phyloP scores from a whole-genome alignment of 2,797 vertebrate species.

The Semotilus atromaculatus region DNA sequence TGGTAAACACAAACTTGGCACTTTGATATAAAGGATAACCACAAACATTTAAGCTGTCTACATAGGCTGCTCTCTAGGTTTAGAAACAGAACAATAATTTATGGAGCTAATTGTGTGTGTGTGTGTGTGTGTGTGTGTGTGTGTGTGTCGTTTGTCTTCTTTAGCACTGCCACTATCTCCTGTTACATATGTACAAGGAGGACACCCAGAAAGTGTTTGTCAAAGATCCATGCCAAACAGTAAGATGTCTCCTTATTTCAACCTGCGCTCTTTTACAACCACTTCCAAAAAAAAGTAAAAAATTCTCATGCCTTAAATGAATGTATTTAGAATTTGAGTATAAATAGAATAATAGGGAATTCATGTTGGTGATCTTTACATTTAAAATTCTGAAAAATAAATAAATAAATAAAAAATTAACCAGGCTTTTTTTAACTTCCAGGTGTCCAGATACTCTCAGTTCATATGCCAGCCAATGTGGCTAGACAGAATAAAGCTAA shows the following conservation, averaged over 20 bases:
- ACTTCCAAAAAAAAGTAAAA: no score
- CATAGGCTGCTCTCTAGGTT: not conserved
- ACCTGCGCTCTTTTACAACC: slow-evolving; percentile 59
- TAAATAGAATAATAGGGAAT: not conserved
- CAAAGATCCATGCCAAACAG: slow-evolving; percentile 18
- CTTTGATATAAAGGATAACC: not conserved
- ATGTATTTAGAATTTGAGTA: not conserved
- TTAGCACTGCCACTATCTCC: slow-evolving; percentile 58
- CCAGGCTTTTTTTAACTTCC: not conserved
- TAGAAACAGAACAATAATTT: not conserved
- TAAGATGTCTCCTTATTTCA: slow-evolving; percentile 24
- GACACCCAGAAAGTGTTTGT: slow-evolving; percentile 35
- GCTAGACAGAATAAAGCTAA: slow-evolving; percentile 57
- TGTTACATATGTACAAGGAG: slow-evolving; percentile 50
- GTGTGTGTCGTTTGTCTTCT: slow-evolving; percentile 11
- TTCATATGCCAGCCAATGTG: slow-evolving; percentile 57
- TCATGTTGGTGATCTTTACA: not conserved
- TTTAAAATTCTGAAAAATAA: not conserved
- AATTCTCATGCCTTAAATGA: not conserved
- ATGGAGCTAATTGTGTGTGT: not conserved
- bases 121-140: not conserved
- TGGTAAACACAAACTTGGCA: slow-evolving; percentile 46
- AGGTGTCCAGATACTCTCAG: slow-evolving; percentile 46
- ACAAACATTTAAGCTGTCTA: not conserved
- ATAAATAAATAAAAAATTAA: not conserved